Base-by-base conservation (phyloP, 2,797 vertebrate species). In the Peromyscus aztecus region DNA sequence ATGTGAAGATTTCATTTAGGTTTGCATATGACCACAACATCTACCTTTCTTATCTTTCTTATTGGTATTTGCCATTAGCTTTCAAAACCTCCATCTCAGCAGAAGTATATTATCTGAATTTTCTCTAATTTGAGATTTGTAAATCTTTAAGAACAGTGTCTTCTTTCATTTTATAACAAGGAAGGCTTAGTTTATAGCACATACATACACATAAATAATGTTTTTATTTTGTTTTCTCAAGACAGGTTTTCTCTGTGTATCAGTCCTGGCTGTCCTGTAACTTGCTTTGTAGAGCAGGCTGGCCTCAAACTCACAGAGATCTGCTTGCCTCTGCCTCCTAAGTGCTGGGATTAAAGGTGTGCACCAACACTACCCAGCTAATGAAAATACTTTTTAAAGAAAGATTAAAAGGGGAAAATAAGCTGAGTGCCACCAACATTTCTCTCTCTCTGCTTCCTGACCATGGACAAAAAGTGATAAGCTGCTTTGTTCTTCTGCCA, bases 1-100 rank as follows among this genome's bases (percentile, higher is more conserved):
- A 57, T 76, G 55, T 96, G 57, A 96, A 84, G 73, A 92, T 85
- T 93, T 92, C 93, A 92, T 90, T 94, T 95, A 92, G 78, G 46
- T 90, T 94, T 91, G 88, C 65, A 81, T 82, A 61, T 77, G 40
- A 94, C 76, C 55, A 94, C 93, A 94, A 95, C 87, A 90, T 43
- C 17, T 57, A 57, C 55, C 17, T 83, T 23, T 83, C 29, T 89
- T 83, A 86, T n/a, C 17, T 83, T 23, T 83, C 29, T 89, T 83
- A 86, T n/a, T 55, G 81, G 88, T 90, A 76, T n/a, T 86, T 95
- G 49, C 52, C 29, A 52, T 82, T 94, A 77, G 55, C 7, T 49
- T 49, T 89, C 55, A 89, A 94, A 83, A 46, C 17, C 21, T 83
- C n/a, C 49, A 93, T 46, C 43, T 46, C 61, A 92, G 59, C 37